Percentiles rank a stretch among this genome's conserved stretches.
phyloP scores from a whole-genome alignment of 2,113 vertebrate species.

The Anguilla japonica region DNA sequence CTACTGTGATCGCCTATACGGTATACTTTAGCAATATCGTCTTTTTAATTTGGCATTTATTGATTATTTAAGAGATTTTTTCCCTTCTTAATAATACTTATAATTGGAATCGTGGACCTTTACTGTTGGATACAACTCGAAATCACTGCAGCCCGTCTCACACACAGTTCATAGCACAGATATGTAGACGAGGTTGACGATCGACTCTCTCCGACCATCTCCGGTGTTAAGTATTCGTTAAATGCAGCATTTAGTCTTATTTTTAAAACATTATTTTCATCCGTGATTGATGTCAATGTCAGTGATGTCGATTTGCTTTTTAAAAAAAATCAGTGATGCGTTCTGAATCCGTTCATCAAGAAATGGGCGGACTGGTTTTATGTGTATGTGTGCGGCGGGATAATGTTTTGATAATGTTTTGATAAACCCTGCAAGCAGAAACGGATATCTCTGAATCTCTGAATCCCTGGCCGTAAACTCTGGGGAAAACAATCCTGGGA shows the following conservation, averaged over 20 bases:
- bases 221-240: not conserved
- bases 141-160: not conserved
- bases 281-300: not conserved
- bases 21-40: not conserved
- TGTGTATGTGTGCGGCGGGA: not conserved
- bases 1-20: not conserved
- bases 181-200: not conserved
- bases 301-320: not conserved
- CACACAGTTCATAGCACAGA: not conserved
- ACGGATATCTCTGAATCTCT: not conserved
- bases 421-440: not conserved
- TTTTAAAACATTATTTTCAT: not conserved
- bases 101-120: not conserved
- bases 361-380: not conserved
- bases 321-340: not conserved
- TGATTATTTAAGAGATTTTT: not conserved
- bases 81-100: not conserved
- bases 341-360: not conserved
- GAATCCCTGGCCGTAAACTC: not conserved
- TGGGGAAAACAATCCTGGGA: not conserved
- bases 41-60: not conserved
- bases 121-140: not conserved
- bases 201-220: not conserved
- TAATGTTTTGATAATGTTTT: too few relatives aligned
- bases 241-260: not conserved